phyloP scores from a whole-genome alignment of 2,113 vertebrate species.

The Nycticebus coucang region DNA sequence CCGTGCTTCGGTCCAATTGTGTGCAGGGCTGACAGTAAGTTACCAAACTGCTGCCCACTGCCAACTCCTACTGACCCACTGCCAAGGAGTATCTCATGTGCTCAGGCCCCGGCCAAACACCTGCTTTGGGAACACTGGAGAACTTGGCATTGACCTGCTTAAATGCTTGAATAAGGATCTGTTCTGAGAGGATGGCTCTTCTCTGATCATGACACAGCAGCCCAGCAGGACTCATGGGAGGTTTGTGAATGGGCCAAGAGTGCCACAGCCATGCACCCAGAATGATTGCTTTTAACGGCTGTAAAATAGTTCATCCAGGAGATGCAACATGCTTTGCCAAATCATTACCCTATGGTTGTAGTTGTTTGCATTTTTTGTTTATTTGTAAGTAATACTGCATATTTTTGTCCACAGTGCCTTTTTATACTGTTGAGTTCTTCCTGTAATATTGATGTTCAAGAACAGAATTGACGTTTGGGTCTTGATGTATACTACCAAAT shows the following conservation, averaged over 20 bases:
- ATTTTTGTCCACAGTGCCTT: neutral
- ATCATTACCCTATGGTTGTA: neutral
- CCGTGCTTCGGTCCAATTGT: neutral
- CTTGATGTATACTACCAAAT: neutral
- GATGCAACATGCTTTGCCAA: neutral
- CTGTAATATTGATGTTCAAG: conserved; percentile 8
- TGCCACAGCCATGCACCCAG: neutral
- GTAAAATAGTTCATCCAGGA: neutral
- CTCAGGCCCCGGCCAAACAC: neutral
- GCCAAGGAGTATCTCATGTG: neutral
- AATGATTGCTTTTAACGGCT: neutral
- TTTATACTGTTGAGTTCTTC: conserved; percentile 38
- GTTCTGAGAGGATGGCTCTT: neutral
- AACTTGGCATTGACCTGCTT: neutral
- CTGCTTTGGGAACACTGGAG: neutral
- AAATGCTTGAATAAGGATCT: neutral
- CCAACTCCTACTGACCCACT: conserved; percentile 44
- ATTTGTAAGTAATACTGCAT: neutral
- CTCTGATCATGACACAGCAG: neutral
- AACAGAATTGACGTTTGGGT: neutral
- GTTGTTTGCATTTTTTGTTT: neutral
- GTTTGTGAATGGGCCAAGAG: neutral
- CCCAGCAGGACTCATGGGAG: neutral
- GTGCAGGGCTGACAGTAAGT: neutral
- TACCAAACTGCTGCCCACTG: neutral